Base-by-base conservation (phyloP, 2,113 vertebrate genomes). In the Taurulus bubalis region DNA sequence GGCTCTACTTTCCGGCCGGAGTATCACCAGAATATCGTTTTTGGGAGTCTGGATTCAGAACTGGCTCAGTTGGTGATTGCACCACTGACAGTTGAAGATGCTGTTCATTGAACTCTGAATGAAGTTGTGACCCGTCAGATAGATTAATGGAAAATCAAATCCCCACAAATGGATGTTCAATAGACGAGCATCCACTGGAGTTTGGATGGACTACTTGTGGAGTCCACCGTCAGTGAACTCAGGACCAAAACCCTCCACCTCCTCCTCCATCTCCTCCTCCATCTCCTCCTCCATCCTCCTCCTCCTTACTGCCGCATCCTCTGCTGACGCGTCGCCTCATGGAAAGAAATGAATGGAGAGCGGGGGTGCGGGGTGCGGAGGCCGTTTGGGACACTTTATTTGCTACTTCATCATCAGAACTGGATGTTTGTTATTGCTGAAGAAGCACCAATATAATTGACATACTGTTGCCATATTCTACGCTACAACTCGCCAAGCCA, bases 361-460 rank as follows among this genome's bases (percentile, higher is more conserved):
- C 24, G 49, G 2, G 22, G 18, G 72, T 0, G 28, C 4, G 30
- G 7, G 58, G 36, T 24, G 18, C 24, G 26, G 8, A 28, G 56
- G 47, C 70, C 45, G 8, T 82, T 11, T 32, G 2, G 47, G 40
- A 30, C 14, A 8, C 36, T 75, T 75, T 78, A 65, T 81, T 79
- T 79, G 71, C 80, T 38, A 10, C 77, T 83, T 65, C 73, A 78
- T 87, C 85, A 87, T 90, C 55, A 71, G 24, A 83, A 73, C 24
- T 4, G 71, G 72, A 77, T 3, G 70, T 28, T 56, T 76, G 77
- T 73, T 82, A 75, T 55, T 87, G 88, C 85, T 88, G 85, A 90
- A 82, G 72, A 67, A 62, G 80, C 71, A 60, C 58, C 34, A 45
- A 63, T 77, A 79, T 51, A 84, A 79, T 34, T 84, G 80, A 85